Base-by-base conservation (phyloP, 2,888 invertebrate genomes). In the Xanthia icteritia region DNA sequence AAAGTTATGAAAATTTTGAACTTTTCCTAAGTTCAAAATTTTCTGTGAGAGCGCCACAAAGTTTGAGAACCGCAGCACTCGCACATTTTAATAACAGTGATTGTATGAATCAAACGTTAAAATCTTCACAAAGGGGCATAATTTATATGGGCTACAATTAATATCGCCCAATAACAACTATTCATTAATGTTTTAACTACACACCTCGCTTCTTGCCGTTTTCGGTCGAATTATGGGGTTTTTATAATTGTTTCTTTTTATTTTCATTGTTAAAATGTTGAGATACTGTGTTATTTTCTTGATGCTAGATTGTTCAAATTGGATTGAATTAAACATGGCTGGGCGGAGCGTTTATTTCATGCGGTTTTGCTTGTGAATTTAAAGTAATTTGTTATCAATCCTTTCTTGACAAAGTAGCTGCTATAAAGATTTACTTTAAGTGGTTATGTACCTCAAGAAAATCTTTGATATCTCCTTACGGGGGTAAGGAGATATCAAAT, bases 61-160 rank as follows among this genome's bases (percentile, higher is more conserved):
- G 17, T 27, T 88, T 88, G 88, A 86, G 88, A 86, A 15, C 60
- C 88, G 3, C 66, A 61, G 64, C 45, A 66, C 73, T 76, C 73
- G 83, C 76, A 72, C 79, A 79, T 88, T 87, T 88, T 94, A 94
- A 94, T 95, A 93, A 94, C 90, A 94, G 93, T 92, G 91, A 90
- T 94, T 91, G 92, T 90, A 86, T 87, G 90, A 91, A 93, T 93
- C 93, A 89, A 90, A 91, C 92, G 93, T 93, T 92, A 91, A 92
- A 92, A 93, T 93, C 92, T 90, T 87, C 80, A 85, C 80, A 82
- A 83, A 82, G 84, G 87, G 81, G 87, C 88, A 88, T 93, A 93
- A 93, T 94, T 93, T 92, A 91, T 90, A 89, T 69, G 65, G 92
- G 92, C 90, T 86, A 92, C 94, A 94, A 95, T 94, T 95, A 95